A percentile compares a stretch with the other conserved stretches of the same genome.
phyloP scores from a whole-genome alignment of 2,888 invertebrate genomes.

The Eristalinus sepulchralis region DNA sequence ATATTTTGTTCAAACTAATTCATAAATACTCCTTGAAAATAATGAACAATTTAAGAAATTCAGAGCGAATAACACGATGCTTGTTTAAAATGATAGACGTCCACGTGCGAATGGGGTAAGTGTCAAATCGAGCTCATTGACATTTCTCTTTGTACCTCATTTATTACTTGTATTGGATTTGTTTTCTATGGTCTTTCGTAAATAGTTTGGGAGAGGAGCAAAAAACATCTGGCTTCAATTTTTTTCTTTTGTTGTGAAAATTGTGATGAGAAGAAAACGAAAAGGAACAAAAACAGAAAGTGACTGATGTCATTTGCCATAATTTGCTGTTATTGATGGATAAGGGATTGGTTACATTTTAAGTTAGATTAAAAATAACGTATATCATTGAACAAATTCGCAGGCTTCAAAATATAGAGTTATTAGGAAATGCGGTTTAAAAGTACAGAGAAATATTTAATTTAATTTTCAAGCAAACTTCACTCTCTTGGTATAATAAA shows the following conservation, averaged over 20 bases:
- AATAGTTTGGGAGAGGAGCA: slow-evolving; percentile 6
- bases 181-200: slow-evolving; percentile 21
- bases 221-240: background rate
- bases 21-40: slow-evolving; percentile 31
- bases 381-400: no score
- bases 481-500: no score
- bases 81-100: slow-evolving; percentile 14
- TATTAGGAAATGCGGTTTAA: no score
- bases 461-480: no score
- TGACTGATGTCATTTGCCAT: background rate
- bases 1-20: slow-evolving; percentile 47
- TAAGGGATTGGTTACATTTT: background rate
- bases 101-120: slow-evolving; percentile 47
- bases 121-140: slow-evolving; percentile 30
- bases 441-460: no score
- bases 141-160: slow-evolving; percentile 24
- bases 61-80: slow-evolving; percentile 9
- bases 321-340: background rate
- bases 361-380: no score
- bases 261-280: background rate
- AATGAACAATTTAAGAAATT: background rate
- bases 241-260: slow-evolving; percentile 13
- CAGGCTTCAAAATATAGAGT: no score
- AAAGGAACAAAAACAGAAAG: background rate
- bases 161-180: background rate